Percentiles rank a stretch among this genome's conserved stretches.
These are phyloP conservation scores for Platycheirus rosarum DNA, from an alignment of 2,888 invertebrate species.

Conservation along the genomic window DNA sequence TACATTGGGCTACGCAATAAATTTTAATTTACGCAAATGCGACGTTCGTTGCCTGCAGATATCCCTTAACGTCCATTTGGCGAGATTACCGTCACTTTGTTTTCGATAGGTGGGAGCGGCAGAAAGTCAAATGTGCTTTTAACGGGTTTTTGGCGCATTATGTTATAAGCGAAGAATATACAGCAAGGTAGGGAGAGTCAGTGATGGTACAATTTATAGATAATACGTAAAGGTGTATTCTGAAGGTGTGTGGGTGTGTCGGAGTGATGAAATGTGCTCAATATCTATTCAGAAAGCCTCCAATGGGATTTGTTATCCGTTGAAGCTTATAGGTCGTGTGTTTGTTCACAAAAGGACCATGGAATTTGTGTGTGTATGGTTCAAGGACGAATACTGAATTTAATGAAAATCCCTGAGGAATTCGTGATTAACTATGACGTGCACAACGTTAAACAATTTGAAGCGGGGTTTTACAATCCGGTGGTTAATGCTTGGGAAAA, in stretches of 20 bases:
- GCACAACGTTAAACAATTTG: too few species aligned
- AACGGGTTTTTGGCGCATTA: conserved; percentile 15
- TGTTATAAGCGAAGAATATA: conserved; percentile 15
- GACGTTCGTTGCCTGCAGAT: conserved; percentile 58
- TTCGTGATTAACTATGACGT: conserved; percentile 14
- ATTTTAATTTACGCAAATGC: conserved; percentile 67
- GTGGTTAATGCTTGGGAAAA: too few species aligned
- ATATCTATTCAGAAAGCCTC: conserved; percentile 7
- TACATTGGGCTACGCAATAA: conserved; percentile 52
- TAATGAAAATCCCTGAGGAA: neutral
- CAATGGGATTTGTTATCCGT: conserved; percentile 15
- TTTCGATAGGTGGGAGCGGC: neutral
- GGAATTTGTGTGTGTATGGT: conserved; percentile 3
- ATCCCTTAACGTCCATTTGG: conserved; percentile 58
- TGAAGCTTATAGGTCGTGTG: conserved; percentile 2
- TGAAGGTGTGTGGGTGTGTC: neutral
- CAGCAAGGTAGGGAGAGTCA: conserved; percentile 12
- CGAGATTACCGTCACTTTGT: conserved; percentile 62
- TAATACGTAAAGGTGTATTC: conserved; percentile 23
- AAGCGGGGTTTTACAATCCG: too few species aligned
- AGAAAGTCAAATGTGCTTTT: conserved; percentile 31
- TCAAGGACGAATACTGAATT: conserved; percentile 3
- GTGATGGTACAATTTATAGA: conserved; percentile 38
- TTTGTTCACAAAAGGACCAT: neutral
- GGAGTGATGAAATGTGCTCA: neutral